Conservation (phyloP, 2,888 invertebrate species). For the Brachypalpus laphriformis region DNA sequence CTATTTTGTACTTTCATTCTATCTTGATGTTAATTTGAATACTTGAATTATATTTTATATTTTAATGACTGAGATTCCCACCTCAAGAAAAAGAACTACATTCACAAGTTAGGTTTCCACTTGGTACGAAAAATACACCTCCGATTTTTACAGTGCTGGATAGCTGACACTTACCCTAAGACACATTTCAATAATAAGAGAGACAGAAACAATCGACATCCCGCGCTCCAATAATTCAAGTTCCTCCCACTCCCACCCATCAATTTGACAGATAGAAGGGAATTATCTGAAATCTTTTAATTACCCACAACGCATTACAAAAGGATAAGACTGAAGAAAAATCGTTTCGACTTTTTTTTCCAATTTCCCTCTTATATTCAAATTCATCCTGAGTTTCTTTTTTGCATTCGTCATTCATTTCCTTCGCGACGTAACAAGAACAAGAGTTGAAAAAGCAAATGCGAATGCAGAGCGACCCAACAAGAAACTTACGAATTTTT, state of each 20-base stretch:
- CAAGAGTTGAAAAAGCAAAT: constrained; percentile 7
- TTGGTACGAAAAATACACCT: no score
- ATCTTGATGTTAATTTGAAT: no score
- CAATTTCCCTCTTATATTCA: constrained; percentile 46
- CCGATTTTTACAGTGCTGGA: no score
- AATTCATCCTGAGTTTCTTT: constrained; percentile 48
- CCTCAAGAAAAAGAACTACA: no score
- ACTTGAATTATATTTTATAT: no score
- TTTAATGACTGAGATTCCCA: no score
- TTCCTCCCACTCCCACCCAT: background rate
- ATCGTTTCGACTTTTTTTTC: constrained; percentile 34
- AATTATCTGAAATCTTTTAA: constrained; percentile 60
- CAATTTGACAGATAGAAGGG: constrained; percentile 39
- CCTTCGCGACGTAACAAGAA: constrained; percentile 44
- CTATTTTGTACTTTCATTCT: no score
- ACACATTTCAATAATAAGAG: background rate
- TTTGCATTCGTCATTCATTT: constrained; percentile 65
- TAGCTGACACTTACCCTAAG: background rate
- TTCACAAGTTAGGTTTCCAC: no score
- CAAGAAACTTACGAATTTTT: constrained; percentile 57
- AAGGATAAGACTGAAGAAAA: constrained; percentile 42
- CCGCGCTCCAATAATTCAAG: no score
- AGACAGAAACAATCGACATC: background rate
- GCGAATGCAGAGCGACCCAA: background rate
- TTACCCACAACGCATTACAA: constrained; percentile 58